These are phyloP conservation scores for Eleutherodactylus coqui DNA, from an alignment of 2,797 vertebrate genomes.

Conservation along the genomic window DNA sequence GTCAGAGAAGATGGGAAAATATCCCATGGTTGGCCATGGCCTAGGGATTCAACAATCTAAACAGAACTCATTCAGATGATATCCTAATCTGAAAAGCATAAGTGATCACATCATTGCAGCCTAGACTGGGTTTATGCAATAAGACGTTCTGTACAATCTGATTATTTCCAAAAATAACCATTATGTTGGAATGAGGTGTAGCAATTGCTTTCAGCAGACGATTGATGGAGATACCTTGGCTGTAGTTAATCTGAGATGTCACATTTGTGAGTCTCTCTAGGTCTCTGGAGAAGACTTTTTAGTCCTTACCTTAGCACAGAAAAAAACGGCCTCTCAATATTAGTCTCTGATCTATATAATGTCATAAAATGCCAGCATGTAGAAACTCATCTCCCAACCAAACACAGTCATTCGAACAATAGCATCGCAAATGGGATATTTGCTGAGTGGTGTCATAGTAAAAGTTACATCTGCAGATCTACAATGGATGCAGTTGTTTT, in stretches of 20 bases:
- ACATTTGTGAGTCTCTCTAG: neutral
- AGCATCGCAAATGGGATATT: neutral
- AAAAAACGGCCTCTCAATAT: neutral
- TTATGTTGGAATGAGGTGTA: neutral
- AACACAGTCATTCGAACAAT: conserved; percentile 11
- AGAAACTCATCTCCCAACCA: neutral
- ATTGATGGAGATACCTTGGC: neutral
- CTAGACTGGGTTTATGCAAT: neutral
- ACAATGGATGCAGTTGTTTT: neutral
- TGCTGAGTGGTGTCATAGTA: neutral
- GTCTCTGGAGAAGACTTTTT: neutral
- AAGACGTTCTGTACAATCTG: neutral
- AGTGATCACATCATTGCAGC: neutral
- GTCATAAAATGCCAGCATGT: neutral
- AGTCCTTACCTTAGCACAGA: neutral
- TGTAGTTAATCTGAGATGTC: neutral
- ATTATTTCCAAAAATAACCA: neutral
- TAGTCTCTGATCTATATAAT: neutral
- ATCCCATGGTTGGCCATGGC: neutral
- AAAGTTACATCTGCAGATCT: neutral
- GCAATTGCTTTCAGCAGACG: neutral
- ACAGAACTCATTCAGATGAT: neutral
- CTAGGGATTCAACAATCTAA: neutral
- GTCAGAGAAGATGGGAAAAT: neutral
- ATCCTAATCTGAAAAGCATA: neutral